Percentiles rank a stretch among this genome's conserved stretches.
These are phyloP conservation scores for Dunckerocampus dactyliophorus DNA, from an alignment of 2,113 vertebrate species.

Conservation along the genomic window DNA sequence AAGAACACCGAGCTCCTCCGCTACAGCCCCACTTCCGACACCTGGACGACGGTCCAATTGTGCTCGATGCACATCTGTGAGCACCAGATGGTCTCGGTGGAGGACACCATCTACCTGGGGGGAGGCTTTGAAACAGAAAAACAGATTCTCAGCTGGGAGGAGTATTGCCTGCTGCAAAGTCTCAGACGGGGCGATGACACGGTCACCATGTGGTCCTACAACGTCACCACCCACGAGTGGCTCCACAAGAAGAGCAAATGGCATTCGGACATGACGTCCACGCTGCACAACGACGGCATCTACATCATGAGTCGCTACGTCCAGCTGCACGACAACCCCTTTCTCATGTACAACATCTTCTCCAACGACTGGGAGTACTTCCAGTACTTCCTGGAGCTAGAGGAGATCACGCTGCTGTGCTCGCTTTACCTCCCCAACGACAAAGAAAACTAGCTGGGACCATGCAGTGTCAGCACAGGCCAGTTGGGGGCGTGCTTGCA, in stretches of 20 bases:
- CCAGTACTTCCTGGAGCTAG: slow-evolving; percentile 82
- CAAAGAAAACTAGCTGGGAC: slow-evolving; percentile 34
- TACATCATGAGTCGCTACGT: slow-evolving; percentile 97
- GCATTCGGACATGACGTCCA: slow-evolving; percentile 90
- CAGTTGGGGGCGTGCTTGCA: slow-evolving; percentile 14
- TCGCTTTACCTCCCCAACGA: slow-evolving; percentile 86
- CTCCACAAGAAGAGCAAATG: slow-evolving; percentile 86
- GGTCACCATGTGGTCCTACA: slow-evolving; percentile 89
- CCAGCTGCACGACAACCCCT: too few species aligned
- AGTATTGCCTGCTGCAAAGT: slow-evolving; percentile 44
- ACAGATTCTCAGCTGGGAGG: too few species aligned
- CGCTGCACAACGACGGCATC: slow-evolving; percentile 91
- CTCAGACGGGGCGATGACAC: slow-evolving; percentile 84
- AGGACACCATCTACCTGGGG: slow-evolving; percentile 92
- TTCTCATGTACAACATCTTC: too few species aligned
- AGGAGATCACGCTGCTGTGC: slow-evolving; percentile 89
- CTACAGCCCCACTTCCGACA: slow-evolving; percentile 85
- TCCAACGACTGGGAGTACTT: slow-evolving; percentile 72
- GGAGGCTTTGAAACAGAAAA: too few species aligned
- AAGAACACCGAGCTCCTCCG: slow-evolving; percentile 87
- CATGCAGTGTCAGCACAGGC: not conserved
- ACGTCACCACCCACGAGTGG: slow-evolving; percentile 82
- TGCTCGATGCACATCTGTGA: slow-evolving; percentile 87
- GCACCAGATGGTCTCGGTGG: slow-evolving; percentile 96
- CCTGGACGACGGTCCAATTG: slow-evolving; percentile 81